Base-by-base conservation (phyloP, 1,140 invertebrate species). In the Luehdorfia chinensis region DNA sequence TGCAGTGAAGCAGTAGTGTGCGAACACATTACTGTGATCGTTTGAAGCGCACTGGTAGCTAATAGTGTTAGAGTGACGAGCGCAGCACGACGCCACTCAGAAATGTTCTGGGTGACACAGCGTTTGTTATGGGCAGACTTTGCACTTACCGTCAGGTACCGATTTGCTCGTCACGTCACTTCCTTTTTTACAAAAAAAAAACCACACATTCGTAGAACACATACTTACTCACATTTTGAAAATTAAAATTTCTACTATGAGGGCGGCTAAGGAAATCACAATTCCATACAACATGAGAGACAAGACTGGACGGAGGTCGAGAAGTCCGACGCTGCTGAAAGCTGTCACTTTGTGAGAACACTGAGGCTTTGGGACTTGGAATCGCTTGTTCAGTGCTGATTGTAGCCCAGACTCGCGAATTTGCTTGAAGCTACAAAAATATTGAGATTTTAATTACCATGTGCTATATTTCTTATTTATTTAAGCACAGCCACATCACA, bases 331-430 rank as follows among this genome's bases (percentile, higher is more conserved):
- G 21, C 75, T 80, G 50, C 57, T 75, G 52, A 84, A 84, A 0
- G 75, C 50, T 0, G 71, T 52, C 6, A 59, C 46, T n/a, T 67
- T 73, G 7, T 59, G 47, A 1, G 51, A 28, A 14, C 79, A 81
- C 2, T 45, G 59, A 0, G 80, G 78, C 28, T 75, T 77, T 3
- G 58, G 60, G 0, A 72, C 59, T 27, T 62, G 60, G 7, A 60
- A 45, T 1, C 80, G 69, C 4, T 54, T 59, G 16, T 60, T 58
- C 1, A 75, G 27, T 1, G 69, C 73, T 15, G 59, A 62, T 11
- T 70, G 60, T 14, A 84, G 59, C 1, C 80, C 80, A 0, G 65
- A 63, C 32, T 84, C 80, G 3, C 65, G 64, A n/a, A 83, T 63
- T 7, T 68, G 68, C 9, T 81, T 81, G 34, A 76, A 73, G 0